These are phyloP conservation scores for Brienomyrus brachyistius DNA, from an alignment of 2,113 vertebrate genomes.

Conservation along the genomic window DNA sequence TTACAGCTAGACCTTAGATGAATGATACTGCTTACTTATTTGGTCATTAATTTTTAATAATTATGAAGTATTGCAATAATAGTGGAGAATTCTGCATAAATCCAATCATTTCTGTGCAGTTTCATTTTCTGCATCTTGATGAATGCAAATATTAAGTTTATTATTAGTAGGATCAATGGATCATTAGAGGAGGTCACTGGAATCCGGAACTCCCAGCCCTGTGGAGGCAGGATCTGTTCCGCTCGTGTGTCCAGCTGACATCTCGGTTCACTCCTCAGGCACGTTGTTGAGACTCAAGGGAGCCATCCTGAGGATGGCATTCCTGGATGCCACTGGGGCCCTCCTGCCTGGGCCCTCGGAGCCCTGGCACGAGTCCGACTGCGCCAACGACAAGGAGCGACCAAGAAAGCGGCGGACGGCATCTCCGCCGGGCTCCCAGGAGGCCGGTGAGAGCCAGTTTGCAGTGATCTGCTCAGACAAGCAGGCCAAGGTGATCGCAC, in stretches of 20 bases:
- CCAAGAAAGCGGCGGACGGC: constrained; percentile 70
- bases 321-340: constrained; percentile 76
- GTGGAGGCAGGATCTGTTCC: not conserved
- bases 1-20: not conserved
- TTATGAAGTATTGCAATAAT: too few species aligned
- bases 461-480: constrained; percentile 94
- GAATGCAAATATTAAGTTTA: not conserved
- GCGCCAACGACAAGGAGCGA: constrained; percentile 83
- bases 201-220: not conserved
- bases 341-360: constrained; percentile 78
- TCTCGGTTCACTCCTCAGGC: constrained; percentile 57
- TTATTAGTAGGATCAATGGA: not conserved
- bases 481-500: constrained; percentile 88
- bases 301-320: constrained; percentile 82
- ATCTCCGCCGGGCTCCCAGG: constrained; percentile 82
- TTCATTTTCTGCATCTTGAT: not conserved
- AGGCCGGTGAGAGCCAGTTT: constrained; percentile 84
- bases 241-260: not conserved
- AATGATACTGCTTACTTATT: not conserved
- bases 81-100: not conserved
- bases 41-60: too few species aligned
- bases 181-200: not conserved
- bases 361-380: constrained; percentile 81
- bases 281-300: constrained; percentile 82
- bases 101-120: not conserved